Evolutionary conservation across 2,113 vertebrate genomes (phyloP).

Genomic region (Hemiprocne comata): DNA sequence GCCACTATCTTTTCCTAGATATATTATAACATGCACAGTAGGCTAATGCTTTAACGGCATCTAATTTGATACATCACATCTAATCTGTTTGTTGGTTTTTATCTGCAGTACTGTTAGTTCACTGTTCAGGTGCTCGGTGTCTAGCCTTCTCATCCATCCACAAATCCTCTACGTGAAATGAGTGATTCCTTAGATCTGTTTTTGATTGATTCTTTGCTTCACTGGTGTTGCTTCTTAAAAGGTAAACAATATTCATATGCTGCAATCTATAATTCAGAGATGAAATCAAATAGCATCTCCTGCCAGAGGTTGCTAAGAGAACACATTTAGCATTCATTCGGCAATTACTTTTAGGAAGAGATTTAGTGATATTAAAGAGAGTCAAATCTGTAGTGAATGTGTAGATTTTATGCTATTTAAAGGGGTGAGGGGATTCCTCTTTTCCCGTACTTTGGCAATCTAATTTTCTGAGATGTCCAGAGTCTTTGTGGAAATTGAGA

Average conservation of each 20-base stretch:
- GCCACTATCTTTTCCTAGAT: not conserved
- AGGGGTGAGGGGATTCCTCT: constrained; percentile 6
- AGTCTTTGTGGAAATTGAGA: constrained; percentile 20
- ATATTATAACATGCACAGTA: not conserved
- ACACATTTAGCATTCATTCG: constrained; percentile 20
- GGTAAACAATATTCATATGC: constrained; percentile 54
- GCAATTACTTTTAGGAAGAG: constrained; percentile 10
- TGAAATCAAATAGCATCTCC: constrained; percentile 40
- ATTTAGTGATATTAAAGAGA: constrained; percentile 20
- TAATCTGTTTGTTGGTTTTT: constrained; percentile 61
- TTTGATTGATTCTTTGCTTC: constrained; percentile 63
- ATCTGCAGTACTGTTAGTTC: constrained; percentile 55
- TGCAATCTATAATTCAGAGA: constrained; percentile 42
- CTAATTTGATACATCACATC: constrained; percentile 37
- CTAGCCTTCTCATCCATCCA: constrained; percentile 57
- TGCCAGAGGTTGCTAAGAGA: constrained; percentile 36
- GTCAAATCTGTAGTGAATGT: not conserved
- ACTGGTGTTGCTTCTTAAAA: constrained; percentile 62
- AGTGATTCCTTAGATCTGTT: constrained; percentile 54
- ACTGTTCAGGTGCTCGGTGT: constrained; percentile 48
- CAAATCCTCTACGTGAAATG: constrained; percentile 53
- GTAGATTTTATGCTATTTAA: not conserved
- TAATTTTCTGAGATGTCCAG: constrained; percentile 6
- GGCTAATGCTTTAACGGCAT: not conserved
- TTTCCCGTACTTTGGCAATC: not conserved